Evolutionary conservation across 2,888 invertebrate genomes (phyloP).

Genomic region (Lithosia quadra): DNA sequence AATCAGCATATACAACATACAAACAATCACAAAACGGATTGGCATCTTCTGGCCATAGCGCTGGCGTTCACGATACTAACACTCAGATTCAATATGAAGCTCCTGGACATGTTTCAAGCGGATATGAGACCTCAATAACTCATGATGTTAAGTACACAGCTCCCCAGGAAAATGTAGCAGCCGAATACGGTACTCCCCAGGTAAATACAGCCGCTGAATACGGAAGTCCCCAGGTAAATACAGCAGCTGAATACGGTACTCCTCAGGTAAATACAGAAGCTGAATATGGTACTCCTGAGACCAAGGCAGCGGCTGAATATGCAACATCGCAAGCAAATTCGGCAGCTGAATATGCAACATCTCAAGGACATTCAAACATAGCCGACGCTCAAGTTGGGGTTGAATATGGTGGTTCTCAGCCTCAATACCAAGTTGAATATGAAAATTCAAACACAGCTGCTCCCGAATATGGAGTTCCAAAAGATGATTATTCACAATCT

Average conservation of each 20-base stretch:
- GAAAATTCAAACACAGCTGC: constrained; percentile 40
- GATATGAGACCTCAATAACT: constrained; percentile 53
- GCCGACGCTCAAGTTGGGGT: constrained; percentile 8
- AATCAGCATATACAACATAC: constrained; percentile 49
- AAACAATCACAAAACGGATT: constrained; percentile 47
- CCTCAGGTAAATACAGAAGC: constrained; percentile 31
- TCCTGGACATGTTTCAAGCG: constrained; percentile 55
- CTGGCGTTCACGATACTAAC: constrained; percentile 40
- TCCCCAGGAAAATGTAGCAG: constrained; percentile 26
- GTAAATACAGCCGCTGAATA: constrained; percentile 18
- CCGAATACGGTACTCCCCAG: constrained; percentile 35
- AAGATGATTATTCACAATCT: constrained; percentile 44
- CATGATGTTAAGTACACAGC: constrained; percentile 49
- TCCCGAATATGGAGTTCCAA: constrained; percentile 51
- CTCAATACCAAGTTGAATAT: constrained; percentile 29
- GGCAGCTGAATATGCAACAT: constrained; percentile 53
- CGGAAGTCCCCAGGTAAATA: constrained; percentile 33
- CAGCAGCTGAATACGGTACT: constrained; percentile 53
- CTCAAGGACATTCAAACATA: constrained; percentile 39
- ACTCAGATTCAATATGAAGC: constrained; percentile 61
- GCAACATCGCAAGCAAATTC: constrained; percentile 37
- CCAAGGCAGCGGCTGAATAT: constrained; percentile 17
- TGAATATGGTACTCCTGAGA: constrained; percentile 35
- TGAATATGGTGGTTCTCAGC: constrained; percentile 11
- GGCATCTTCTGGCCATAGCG: constrained; percentile 27